A percentile compares a stretch with the other conserved stretches of the same genome.
phyloP scores from a whole-genome alignment of 2,797 vertebrate species.

The Geotria australis region DNA sequence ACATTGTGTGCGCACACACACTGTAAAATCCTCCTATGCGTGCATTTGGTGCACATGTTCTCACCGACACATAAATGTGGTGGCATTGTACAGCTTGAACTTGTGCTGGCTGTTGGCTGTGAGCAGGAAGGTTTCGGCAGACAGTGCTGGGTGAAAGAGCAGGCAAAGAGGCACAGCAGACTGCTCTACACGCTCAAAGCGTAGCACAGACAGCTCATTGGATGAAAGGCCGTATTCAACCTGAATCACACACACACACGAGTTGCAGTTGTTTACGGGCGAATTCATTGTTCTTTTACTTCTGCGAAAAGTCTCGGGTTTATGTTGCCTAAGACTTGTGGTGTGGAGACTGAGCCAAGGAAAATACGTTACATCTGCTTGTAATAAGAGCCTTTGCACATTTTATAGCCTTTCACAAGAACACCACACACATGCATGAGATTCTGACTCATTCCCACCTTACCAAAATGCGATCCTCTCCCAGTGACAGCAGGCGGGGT shows the following conservation, averaged over 20 bases:
- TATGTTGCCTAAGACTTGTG: no score
- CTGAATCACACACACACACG: constrained; percentile 9
- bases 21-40: no score
- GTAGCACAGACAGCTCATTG: constrained; percentile 23
- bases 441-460: constrained; percentile 2
- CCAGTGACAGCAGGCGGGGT: constrained; percentile 50
- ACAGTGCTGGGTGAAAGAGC: constrained; percentile 50
- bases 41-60: not conserved
- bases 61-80: constrained; percentile 38
- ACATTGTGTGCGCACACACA: no score
- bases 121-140: constrained; percentile 41
- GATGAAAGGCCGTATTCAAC: constrained; percentile 51
- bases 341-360: no score
- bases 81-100: constrained; percentile 55
- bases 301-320: no score
- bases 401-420: no score
- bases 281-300: no score
- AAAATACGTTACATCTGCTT: no score
- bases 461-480: constrained; percentile 44
- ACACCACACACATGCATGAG: no score
- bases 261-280: not conserved
- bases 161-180: constrained; percentile 29
- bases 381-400: no score
- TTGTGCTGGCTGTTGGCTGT: constrained; percentile 40
- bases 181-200: constrained; percentile 33